Evolutionary conservation across 1,140 invertebrate genomes (phyloP).

Genomic region (Ptiloglossa arizonensis): DNA sequence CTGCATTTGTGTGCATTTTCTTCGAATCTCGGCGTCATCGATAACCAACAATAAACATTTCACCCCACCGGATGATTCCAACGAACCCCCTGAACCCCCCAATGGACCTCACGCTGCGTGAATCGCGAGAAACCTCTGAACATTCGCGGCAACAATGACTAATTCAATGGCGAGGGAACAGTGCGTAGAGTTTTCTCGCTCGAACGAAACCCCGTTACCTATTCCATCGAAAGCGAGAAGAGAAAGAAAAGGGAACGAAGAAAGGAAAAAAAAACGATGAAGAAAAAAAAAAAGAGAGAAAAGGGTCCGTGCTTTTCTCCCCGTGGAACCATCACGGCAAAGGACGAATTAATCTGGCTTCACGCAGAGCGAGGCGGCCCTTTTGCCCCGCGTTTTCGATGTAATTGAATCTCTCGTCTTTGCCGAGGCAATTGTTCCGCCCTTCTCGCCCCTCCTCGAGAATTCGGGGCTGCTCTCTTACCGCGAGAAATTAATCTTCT

Average conservation of each 20-base stretch:
- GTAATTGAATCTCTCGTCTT: conserved; percentile 72
- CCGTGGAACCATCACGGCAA: conserved; percentile 53
- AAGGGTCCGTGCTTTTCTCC: conserved; percentile 37
- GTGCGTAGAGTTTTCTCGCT: conserved; percentile 15
- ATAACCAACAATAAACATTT: no score
- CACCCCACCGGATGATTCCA: no score
- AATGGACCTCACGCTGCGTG: neutral
- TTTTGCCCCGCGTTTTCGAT: conserved; percentile 67
- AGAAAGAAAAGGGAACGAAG: no score
- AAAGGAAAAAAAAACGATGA: neutral
- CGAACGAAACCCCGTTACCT: conserved; percentile 52
- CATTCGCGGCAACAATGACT: conserved; percentile 4
- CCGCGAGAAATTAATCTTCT: conserved; percentile 69
- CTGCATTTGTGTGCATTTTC: no score
- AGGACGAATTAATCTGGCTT: conserved; percentile 70
- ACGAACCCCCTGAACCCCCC: neutral
- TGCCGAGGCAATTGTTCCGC: conserved; percentile 67
- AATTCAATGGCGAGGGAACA: conserved; percentile 22
- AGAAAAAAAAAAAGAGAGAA: neutral
- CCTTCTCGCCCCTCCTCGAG: conserved; percentile 33
- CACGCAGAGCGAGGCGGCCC: conserved; percentile 51
- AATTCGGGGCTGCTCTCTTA: conserved; percentile 65
- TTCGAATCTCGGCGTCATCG: no score
- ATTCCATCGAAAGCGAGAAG: conserved; percentile 37
- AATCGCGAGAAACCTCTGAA: neutral